phyloP scores from a whole-genome alignment of 2,113 vertebrate genomes.

The Arenaria interpres region DNA sequence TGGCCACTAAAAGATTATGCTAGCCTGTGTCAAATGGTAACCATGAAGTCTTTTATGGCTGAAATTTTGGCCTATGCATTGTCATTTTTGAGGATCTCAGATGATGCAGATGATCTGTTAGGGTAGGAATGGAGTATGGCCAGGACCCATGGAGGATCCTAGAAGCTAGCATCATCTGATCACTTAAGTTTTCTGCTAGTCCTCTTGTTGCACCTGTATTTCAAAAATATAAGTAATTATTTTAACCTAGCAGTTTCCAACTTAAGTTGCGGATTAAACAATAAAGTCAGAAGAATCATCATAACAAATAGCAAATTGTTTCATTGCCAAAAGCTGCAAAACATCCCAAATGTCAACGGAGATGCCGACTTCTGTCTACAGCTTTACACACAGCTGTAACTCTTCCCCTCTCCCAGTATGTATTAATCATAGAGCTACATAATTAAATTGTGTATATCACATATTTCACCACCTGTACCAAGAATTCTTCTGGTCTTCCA shows the following conservation, averaged over 20 bases:
- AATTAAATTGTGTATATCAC: background rate
- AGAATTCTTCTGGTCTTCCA: background rate
- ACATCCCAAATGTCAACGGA: background rate
- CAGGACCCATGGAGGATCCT: background rate
- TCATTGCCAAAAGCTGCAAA: background rate
- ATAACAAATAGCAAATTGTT: background rate
- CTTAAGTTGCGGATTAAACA: accelerated
- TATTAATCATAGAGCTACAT: background rate
- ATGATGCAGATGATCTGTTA: background rate
- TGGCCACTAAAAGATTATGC: background rate
- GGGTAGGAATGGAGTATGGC: background rate
- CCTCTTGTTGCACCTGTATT: background rate
- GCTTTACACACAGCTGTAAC: background rate
- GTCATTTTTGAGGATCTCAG: background rate
- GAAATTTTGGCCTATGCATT: background rate
- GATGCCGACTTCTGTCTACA: background rate
- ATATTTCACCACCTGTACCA: background rate
- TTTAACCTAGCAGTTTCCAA: background rate
- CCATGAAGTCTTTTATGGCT: background rate
- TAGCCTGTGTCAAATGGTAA: background rate
- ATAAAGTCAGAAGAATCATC: background rate
- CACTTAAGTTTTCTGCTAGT: background rate
- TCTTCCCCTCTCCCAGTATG: background rate
- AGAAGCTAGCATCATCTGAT: background rate
- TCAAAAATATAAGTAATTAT: background rate